Base-by-base conservation (phyloP, 1,140 invertebrate genomes). In the Ridgeia piscesae region DNA sequence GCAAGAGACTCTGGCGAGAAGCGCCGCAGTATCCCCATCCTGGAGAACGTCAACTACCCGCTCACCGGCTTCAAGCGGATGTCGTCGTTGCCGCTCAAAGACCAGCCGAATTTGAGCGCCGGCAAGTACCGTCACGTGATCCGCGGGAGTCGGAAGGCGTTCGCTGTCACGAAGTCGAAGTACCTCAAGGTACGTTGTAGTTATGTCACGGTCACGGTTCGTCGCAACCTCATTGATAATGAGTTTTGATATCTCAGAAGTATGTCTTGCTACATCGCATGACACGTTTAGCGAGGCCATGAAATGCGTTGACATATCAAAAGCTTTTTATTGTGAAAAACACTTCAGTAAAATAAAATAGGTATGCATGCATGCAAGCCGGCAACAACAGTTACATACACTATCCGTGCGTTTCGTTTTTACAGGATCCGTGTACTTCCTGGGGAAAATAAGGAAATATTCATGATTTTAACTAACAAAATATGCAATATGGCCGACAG, bases 101-200 rank as follows among this genome's bases (percentile, higher is more conserved):
- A 90, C 17, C 34, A 90, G 89, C 89, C 89, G 89, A 90, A 90
- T 35, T 14, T 90, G 89, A 90, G 89, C 89, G 33, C 89, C 31
- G 89, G 89, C 14, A 90, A 90, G 89, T 34, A 34, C 17, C 34
- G 34, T 34, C 89, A 35, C 14, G 89, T 35, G 89, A 90, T 90
- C n/a, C 33, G 89, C 89, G 89, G 89, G 33, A 34, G 34, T 35
- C 33, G 89, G 35, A 34, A 35, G 31, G 89, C 89, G n/a, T 90
- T 34, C 89, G 89, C 35, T 14, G 35, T 90, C 89, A 90, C 89
- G 21, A 90, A 90, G 89, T 34, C 89, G 11, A 34, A 34, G 11
- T 90, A 90, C 89, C 89, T 90, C 33, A 35, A 77, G 58, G 58
- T 77, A 77, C 58, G 58, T 0, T 77, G 27, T 21, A 77, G 8